phyloP scores from a whole-genome alignment of 2,888 invertebrate genomes.

The Pandemis corylana region DNA sequence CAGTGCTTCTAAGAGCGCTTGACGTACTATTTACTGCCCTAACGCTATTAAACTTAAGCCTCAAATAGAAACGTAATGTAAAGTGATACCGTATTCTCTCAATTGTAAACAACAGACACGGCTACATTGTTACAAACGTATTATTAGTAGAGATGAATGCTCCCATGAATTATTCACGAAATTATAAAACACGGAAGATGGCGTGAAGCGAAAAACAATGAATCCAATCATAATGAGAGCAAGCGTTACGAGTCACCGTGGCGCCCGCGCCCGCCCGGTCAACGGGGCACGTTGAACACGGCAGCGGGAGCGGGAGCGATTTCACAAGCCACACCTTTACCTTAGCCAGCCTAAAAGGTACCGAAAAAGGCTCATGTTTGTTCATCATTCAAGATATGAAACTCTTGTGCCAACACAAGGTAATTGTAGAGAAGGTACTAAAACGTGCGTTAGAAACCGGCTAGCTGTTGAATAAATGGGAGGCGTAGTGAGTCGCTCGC shows the following conservation, averaged over 20 bases:
- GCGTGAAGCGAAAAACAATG: constrained; percentile 65
- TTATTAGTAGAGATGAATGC: constrained; percentile 47
- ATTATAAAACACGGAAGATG: constrained; percentile 61
- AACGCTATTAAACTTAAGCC: background rate
- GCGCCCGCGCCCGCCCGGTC: constrained; percentile 21
- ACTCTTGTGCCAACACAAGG: background rate
- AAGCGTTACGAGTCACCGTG: constrained; percentile 47
- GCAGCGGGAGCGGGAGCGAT: constrained; percentile 13
- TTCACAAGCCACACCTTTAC: background rate
- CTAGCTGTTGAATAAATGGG: constrained; percentile 14
- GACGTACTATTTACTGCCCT: background rate
- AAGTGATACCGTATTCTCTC: constrained; percentile 2
- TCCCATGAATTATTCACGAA: constrained; percentile 63
- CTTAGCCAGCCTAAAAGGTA: background rate
- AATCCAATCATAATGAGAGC: constrained; percentile 62
- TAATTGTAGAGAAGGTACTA: constrained; percentile 4
- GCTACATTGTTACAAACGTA: constrained; percentile 31
- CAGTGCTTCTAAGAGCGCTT: background rate
- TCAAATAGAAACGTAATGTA: background rate
- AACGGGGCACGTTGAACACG: background rate
- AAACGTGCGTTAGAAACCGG: constrained; percentile 9
- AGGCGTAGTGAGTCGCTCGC: constrained; percentile 20
- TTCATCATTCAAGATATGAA: background rate
- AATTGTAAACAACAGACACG: constrained; percentile 19
- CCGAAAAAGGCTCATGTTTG: background rate